phyloP scores from a whole-genome alignment of 2,797 vertebrate genomes.

The Oryzias dopingdopingensis region DNA sequence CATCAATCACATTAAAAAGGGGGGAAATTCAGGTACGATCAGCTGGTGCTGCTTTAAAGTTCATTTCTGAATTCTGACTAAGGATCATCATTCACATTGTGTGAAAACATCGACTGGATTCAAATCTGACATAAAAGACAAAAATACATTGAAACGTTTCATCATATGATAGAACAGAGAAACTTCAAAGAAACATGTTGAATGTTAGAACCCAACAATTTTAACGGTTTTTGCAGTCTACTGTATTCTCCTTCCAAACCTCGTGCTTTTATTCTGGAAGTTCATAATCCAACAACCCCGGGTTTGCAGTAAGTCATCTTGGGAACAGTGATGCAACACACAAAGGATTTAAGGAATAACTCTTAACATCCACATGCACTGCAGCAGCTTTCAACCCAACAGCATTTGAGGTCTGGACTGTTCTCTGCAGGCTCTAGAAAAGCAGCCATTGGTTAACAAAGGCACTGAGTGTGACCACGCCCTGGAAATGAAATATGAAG shows the following conservation, averaged over 20 bases:
- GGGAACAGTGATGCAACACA: not conserved
- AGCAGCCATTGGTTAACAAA: constrained; percentile 31
- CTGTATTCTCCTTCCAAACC: too few relatives aligned
- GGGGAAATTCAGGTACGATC: constrained; percentile 7
- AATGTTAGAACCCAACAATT: constrained; percentile 1
- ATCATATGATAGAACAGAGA: too few relatives aligned
- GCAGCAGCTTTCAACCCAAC: constrained; percentile 32
- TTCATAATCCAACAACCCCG: not conserved
- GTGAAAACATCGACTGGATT: constrained; percentile 8
- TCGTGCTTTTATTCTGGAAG: constrained; percentile 1
- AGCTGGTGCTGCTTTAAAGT: constrained; percentile 55
- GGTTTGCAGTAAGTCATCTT: not conserved
- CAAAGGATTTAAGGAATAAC: not conserved
- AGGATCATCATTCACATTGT: not conserved
- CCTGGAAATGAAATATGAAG: not conserved
- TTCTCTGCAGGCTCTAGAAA: constrained; percentile 10
- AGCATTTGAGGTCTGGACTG: not conserved
- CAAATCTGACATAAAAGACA: constrained; percentile 34
- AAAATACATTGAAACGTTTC: too few relatives aligned
- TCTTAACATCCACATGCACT: constrained; percentile 3
- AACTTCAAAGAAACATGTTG: too few relatives aligned
- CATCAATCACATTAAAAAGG: constrained; percentile 16
- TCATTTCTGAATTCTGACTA: constrained; percentile 32
- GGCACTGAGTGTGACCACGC: constrained; percentile 54
- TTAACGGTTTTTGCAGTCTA: constrained; percentile 1